Base-by-base conservation (phyloP, 2,888 invertebrate species). In the Agrochola circellaris region DNA sequence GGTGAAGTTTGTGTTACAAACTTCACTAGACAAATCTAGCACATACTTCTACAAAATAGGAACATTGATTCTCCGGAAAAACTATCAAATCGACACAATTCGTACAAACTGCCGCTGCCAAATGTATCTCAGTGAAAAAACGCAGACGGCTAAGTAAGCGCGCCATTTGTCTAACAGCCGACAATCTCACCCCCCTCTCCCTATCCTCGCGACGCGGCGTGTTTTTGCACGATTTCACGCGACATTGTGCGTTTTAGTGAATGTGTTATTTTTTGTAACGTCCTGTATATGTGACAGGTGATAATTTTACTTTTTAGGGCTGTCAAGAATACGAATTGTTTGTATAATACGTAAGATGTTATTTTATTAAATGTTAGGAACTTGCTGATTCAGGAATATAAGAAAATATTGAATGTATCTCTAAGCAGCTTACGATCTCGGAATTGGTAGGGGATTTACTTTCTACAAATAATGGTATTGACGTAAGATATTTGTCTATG, bases 101-200 rank as follows among this genome's bases (percentile, higher is more conserved):
- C 80, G 64, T 73, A 72, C 84, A 75, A 80, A 82, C 71, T 68
- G 76, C 79, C 66, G 65, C 58, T 69, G 73, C 79, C 48, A 60
- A 76, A 77, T 77, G 79, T 71, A 67, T 76, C 69, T 80, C 70
- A 81, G 84, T 81, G 83, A 84, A 87, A 87, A 87, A 89, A 89
- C 85, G 79, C 83, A 81, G 87, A 81, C 85, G 79, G 84, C 83
- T 87, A 89, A 89, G 91, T 90, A 87, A 89, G 89, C 89, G 84
- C 73, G 73, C 86, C 87, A 89, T 90, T 91, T 89, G 89, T 91
- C 89, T 88, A 87, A 85, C 88, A 83, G 88, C 81, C 84, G 87
- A 88, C 87, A 86, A 82, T 76, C 84, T 73, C 72, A 68, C 64
- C 79, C 70, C 72, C 64, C 79, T 70, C 9, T 8, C 48, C 71